Conservation (phyloP, 2,888 invertebrate species). For the Metallyticus violacea region DNA sequence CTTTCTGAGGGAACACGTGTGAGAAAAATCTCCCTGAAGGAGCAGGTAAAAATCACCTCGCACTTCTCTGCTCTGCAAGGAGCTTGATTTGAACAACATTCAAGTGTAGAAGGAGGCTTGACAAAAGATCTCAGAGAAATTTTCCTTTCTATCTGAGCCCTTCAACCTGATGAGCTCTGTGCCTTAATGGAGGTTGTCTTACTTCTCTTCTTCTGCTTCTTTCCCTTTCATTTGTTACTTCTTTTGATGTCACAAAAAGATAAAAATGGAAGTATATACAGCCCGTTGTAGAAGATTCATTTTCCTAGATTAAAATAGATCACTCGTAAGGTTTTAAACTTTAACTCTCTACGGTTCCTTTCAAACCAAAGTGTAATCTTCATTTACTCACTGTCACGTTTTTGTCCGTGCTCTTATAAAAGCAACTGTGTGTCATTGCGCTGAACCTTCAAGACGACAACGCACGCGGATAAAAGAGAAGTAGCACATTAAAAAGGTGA, state of each 20-base stretch:
- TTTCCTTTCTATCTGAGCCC: neutral
- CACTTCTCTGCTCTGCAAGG: neutral
- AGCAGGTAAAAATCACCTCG: neutral
- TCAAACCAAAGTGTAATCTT: neutral
- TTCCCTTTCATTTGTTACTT: too few relatives aligned
- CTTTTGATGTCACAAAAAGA: neutral
- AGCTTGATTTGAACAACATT: neutral
- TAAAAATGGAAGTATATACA: neutral
- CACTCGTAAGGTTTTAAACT: neutral
- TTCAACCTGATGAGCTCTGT: neutral
- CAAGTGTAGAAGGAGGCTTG: neutral
- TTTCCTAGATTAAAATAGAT: conserved; percentile 14
- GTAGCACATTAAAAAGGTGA: neutral
- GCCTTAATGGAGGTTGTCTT: neutral
- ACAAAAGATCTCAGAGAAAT: neutral
- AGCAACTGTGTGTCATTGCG: too few relatives aligned
- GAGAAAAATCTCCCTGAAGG: neutral
- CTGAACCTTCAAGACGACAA: neutral
- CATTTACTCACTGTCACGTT: neutral
- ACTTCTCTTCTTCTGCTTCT: too few relatives aligned
- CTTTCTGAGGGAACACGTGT: neutral
- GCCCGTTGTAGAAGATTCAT: conserved; percentile 4
- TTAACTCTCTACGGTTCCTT: neutral
- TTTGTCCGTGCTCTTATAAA: neutral
- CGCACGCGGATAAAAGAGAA: neutral